Evolutionary conservation across 2,113 vertebrate genomes (phyloP).

Genomic region (Oryzias woworae): DNA sequence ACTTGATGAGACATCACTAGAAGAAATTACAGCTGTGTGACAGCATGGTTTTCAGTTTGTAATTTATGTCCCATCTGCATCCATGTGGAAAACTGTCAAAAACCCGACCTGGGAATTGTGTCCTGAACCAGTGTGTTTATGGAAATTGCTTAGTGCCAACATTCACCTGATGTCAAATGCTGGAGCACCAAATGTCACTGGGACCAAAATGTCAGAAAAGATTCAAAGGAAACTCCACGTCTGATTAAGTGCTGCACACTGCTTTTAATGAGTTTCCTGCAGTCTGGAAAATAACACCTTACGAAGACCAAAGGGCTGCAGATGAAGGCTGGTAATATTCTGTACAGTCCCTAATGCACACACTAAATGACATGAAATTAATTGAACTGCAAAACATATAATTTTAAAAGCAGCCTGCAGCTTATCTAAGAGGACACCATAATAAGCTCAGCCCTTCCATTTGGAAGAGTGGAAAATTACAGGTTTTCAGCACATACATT

Average conservation of each 20-base stretch:
- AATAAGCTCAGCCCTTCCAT: slow-evolving; percentile 21
- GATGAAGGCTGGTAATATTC: slow-evolving; percentile 6
- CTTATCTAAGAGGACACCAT: slow-evolving; percentile 24
- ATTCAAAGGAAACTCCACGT: no score
- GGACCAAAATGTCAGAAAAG: no score
- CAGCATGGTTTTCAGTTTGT: no score
- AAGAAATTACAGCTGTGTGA: no score
- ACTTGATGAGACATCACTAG: no score
- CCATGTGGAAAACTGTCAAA: no score
- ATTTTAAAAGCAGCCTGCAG: slow-evolving; percentile 23
- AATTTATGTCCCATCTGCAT: no score
- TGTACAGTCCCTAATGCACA: slow-evolving; percentile 11
- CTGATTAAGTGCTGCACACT: neutral
- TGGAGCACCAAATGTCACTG: no score
- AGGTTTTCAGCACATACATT: slow-evolving; percentile 22
- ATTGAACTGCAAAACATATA: slow-evolving; percentile 10
- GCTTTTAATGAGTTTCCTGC: neutral
- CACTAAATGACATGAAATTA: slow-evolving; percentile 21
- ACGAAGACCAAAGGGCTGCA: neutral
- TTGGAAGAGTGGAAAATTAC: slow-evolving; percentile 30
- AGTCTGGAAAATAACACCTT: neutral
- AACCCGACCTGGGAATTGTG: no score
- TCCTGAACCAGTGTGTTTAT: no score
- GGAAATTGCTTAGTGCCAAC: no score
- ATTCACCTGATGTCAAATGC: no score